These are phyloP conservation scores for Drymonia ruficornis DNA, from an alignment of 2,888 invertebrate species.

Conservation along the genomic window DNA sequence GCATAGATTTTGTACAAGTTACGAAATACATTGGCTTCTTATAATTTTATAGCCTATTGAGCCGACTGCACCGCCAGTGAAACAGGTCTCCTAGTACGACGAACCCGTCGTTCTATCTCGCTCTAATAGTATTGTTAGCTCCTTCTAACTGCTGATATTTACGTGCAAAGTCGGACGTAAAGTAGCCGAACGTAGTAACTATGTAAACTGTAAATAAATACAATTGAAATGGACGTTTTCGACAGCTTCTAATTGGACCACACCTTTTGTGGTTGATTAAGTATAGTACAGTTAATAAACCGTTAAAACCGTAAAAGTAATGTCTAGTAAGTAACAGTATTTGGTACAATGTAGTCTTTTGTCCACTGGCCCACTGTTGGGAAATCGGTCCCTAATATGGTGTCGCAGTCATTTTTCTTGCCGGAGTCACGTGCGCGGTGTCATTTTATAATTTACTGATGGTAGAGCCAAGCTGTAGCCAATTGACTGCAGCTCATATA, in stretches of 20 bases:
- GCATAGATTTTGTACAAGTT: constrained; percentile 48
- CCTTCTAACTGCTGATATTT: constrained; percentile 34
- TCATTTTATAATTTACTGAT: too few relatives aligned
- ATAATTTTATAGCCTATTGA: constrained; percentile 66
- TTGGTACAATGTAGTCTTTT: background rate
- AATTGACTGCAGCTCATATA: too few relatives aligned
- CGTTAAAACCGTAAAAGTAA: too few relatives aligned
- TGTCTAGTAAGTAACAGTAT: constrained; percentile 9
- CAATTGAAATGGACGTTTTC: background rate
- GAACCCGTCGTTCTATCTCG: constrained; percentile 52
- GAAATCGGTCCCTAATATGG: too few relatives aligned
- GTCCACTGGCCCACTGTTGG: too few relatives aligned
- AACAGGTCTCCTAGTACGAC: constrained; percentile 60
- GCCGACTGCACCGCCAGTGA: constrained; percentile 52
- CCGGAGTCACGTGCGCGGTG: too few relatives aligned
- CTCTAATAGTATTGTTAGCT: constrained; percentile 47
- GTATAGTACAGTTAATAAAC: background rate
- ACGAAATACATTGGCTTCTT: constrained; percentile 60
- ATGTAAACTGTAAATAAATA: background rate
- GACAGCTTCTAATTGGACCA: constrained; percentile 4
- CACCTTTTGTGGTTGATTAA: constrained; percentile 8
- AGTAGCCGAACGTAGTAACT: background rate
- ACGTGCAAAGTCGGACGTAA: background rate
- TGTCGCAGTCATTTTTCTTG: too few relatives aligned
- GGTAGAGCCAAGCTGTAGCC: too few relatives aligned